A percentile compares a stretch with the other conserved stretches of the same genome.
Conservation (phyloP, 2,888 invertebrate genomes). For the Cephus spinipes region DNA sequence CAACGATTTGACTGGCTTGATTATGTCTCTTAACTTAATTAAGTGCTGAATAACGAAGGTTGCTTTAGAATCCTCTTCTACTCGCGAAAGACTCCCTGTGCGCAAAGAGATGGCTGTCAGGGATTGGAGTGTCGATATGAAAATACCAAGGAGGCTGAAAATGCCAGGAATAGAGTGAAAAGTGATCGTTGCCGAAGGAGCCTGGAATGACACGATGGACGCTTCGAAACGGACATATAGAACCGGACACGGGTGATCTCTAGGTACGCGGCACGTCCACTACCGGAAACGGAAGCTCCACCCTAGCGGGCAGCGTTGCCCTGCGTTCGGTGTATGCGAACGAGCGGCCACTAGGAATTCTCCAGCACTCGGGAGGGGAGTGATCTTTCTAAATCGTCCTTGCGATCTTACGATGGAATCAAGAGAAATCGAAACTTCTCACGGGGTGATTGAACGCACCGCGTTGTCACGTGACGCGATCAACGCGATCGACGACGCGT, state of each 20-base stretch:
- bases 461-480: neutral
- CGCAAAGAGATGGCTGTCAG: too few species aligned
- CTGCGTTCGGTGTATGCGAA: neutral
- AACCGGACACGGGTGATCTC: constrained; percentile 38
- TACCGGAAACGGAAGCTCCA: constrained; percentile 64
- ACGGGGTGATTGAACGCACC: constrained; percentile 12
- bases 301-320: constrained; percentile 45
- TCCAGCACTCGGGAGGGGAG: neutral
- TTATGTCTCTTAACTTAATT: constrained; percentile 59
- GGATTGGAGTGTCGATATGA: too few species aligned
- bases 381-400: neutral
- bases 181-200: neutral
- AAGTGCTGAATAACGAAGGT: constrained; percentile 54
- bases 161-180: too few species aligned
- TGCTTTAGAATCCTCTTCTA: constrained; percentile 11
- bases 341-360: neutral
- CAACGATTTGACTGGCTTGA: constrained; percentile 33
- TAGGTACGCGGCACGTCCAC: constrained; percentile 53
- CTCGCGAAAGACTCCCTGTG: too few species aligned
- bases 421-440: neutral
- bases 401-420: neutral
- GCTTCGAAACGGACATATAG: constrained; percentile 6
- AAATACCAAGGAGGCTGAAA: too few species aligned
- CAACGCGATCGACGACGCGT: too few species aligned
- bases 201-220: neutral